Conservation (phyloP, 2,113 vertebrate genomes). For the Jacana jacana region DNA sequence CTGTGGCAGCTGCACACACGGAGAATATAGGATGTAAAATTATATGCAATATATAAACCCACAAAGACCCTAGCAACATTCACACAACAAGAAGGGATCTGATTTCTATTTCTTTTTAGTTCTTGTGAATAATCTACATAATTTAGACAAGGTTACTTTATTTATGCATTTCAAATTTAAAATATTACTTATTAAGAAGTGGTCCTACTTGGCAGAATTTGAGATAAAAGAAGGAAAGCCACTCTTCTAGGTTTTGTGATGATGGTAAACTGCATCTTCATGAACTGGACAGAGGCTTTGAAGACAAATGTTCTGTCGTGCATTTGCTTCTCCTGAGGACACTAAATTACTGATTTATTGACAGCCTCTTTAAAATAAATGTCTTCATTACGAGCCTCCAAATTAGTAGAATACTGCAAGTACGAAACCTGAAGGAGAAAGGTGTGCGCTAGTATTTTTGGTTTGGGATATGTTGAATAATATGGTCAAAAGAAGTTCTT, state of each 20-base stretch:
- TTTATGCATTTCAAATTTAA: neutral
- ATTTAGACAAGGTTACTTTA: neutral
- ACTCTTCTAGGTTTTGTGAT: neutral
- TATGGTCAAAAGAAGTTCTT: neutral
- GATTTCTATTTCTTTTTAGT: neutral
- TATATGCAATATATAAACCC: neutral
- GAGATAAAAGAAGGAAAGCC: neutral
- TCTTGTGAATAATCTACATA: neutral
- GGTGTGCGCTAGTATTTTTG: neutral
- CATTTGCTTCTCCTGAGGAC: neutral
- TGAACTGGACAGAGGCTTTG: neutral
- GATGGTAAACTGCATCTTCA: neutral
- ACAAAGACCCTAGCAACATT: neutral
- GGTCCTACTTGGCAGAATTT: neutral
- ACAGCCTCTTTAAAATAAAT: conserved; percentile 26
- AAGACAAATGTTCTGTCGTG: neutral
- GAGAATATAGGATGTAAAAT: neutral
- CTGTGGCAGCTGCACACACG: neutral
- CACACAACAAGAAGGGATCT: neutral
- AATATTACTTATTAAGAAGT: neutral
- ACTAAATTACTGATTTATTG: conserved; percentile 25
- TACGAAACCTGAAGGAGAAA: neutral
- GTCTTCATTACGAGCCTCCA: neutral
- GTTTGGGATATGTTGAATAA: neutral
- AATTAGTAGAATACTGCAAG: neutral